Base-by-base conservation (phyloP, 2,888 invertebrate genomes). In the Cantharis nigra region DNA sequence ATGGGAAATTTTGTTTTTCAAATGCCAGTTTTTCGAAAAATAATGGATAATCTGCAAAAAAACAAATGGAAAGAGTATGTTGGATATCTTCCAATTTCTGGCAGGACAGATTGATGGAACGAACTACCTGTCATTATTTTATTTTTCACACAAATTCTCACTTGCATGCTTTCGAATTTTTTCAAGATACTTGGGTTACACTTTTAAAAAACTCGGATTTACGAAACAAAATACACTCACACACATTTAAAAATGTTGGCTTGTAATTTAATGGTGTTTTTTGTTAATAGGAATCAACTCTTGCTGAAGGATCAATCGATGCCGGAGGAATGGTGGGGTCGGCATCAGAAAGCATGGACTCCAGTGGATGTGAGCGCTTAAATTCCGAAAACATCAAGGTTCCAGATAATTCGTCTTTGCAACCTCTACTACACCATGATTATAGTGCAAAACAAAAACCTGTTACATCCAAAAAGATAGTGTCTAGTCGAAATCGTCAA, bases 281-380 rank as follows among this genome's bases (percentile, higher is more conserved):
- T 81, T 79, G 72, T 82, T 84, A 85, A 30, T 83, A 89, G 88
- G 89, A 90, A 87, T 84, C 87, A 83, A 82, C 65, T 23, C n/a
- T 85, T 84, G 82, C 84, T 86, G 85, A 87, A 91, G 82, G 90
- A 89, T 84, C 90, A 90, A 82, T 89, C 90, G 75, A 91, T 88
- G 83, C 90, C 92, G 87, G 90, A 92, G 86, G 93, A 94, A 84
- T 96, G 96, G 96, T 96, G 96, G 96, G 95, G 96, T 80, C 93
- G 93, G 72, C 94, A 95, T 86, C 96, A 96, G 89, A 94, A 92
- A 89, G 93, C 90, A 84, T 96, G 96, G 96, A 96, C 95, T 87
- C 96, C 96, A 83, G 90, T 94, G 86, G 91, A 92, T 83, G 89
- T 91, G 87, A 86, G 87, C 83, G 90, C 89, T n/a, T 91, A 90